Evolutionary conservation across 2,888 invertebrate species (phyloP), one percentile per base, ranked within the genome.

Genomic region (Beris morrisii): DNA sequence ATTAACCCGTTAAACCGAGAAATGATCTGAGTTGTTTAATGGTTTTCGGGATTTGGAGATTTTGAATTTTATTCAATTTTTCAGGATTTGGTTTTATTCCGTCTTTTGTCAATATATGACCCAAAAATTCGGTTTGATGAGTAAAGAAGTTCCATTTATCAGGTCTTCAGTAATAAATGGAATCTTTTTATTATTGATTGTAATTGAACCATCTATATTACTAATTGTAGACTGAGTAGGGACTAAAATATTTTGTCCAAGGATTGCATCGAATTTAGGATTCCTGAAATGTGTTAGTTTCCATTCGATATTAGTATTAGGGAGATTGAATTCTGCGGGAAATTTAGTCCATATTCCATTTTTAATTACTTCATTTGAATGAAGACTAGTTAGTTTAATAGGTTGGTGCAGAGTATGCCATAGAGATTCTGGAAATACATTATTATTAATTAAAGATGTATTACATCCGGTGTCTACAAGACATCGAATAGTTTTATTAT

Each of bases 241-340:
- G 13, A 38, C 55, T 55, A 55, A 38, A 13, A 55, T 38, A 38
- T 55, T 55, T 38, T 55, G 55, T 55, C 55, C 55, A 38, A 55
- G 55, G 38, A 55, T 55, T 7, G 55, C 55, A 38, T 55, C 38
- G 13, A 55, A 55, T 38, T 55, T 55, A 12, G 55, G 32, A 38
- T 55, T 55, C 9, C 5, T 9, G 4, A 55, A 13, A 5, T 38
- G 5, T 13, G 38, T 38, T 5, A 38, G 5, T 55, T 55, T 55
- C 55, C 55, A 55, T 38, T 55, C 38, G 13, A 55, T 55, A 13
- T 32, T 55, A 6, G 55, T 38, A 38, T 55, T 55, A 9, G 15
- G n/a, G 2, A n/a, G 11, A n/a, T 38, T 38, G 15, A 55, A 55
- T 9, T 55, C 55, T 6, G n/a, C 13, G 3, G 55, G 55, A 38